Evolutionary conservation across 1,140 invertebrate genomes (phyloP).

Genomic region (Amyelois transitella): DNA sequence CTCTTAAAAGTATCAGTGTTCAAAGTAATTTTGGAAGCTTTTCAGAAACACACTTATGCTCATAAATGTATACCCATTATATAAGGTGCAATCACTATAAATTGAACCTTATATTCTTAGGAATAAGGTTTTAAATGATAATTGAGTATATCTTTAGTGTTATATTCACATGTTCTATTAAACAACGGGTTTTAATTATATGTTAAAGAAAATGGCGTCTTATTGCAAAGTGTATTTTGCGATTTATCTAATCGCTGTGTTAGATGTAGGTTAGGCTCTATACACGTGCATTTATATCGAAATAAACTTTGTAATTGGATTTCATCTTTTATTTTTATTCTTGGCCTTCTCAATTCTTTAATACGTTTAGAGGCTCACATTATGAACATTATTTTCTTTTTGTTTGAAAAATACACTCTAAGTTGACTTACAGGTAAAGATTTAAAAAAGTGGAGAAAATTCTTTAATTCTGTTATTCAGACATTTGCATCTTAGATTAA

Average conservation of each 20-base stretch:
- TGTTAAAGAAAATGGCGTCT: background rate
- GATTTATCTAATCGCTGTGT: conserved; percentile 7
- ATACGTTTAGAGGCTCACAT: too few relatives aligned
- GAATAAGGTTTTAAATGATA: too few relatives aligned
- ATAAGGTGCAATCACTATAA: background rate
- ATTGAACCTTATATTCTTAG: background rate
- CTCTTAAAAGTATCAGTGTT: too few relatives aligned
- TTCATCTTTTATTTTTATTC: conserved; percentile 11
- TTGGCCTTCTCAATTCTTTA: background rate
- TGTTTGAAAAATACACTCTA: too few relatives aligned
- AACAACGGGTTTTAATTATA: background rate
- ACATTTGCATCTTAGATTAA: too few relatives aligned
- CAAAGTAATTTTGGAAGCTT: too few relatives aligned
- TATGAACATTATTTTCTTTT: too few relatives aligned
- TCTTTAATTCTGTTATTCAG: too few relatives aligned
- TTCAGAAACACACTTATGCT: too few relatives aligned
- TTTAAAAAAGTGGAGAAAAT: too few relatives aligned
- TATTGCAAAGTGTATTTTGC: conserved; percentile 8
- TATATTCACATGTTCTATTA: background rate
- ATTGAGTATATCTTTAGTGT: too few relatives aligned
- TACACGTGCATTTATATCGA: conserved; percentile 22
- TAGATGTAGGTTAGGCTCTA: background rate
- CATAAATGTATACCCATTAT: background rate
- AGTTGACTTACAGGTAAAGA: too few relatives aligned
- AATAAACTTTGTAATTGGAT: conserved; percentile 33